Conservation (phyloP, 2,113 vertebrate genomes). For the Antechinus stuartii region DNA sequence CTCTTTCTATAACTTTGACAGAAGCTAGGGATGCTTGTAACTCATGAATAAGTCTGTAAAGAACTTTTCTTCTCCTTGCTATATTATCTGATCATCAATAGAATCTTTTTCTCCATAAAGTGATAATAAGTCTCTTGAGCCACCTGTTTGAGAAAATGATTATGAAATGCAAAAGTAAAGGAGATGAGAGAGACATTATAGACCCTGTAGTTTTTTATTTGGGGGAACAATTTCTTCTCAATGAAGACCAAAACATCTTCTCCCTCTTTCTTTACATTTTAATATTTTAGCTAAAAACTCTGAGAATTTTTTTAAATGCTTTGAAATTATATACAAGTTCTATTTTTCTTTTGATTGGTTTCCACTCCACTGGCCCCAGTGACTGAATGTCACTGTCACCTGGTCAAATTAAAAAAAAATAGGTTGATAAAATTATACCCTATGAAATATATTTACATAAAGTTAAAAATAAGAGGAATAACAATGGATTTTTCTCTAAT, state of each 20-base stretch:
- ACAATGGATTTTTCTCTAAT: too few relatives aligned
- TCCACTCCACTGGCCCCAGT: not conserved
- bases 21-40: not conserved
- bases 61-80: not conserved
- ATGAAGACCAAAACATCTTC: not conserved
- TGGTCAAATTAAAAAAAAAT: not conserved
- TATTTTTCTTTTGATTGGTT: not conserved
- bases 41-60: not conserved
- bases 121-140: not conserved
- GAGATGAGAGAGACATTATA: not conserved
- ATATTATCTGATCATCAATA: constrained; percentile 6
- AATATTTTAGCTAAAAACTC: not conserved
- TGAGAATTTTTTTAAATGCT: not conserved
- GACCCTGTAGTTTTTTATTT: not conserved
- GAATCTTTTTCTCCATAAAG: not conserved
- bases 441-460: not conserved
- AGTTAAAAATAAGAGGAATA: not conserved
- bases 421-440: not conserved
- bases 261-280: not conserved
- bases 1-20: not conserved
- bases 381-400: not conserved
- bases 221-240: not conserved
- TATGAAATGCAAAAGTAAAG: not conserved
- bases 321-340: not conserved
- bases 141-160: not conserved